Base-by-base conservation (phyloP, 2,797 vertebrate genomes). In the Fistularia tabacaria region DNA sequence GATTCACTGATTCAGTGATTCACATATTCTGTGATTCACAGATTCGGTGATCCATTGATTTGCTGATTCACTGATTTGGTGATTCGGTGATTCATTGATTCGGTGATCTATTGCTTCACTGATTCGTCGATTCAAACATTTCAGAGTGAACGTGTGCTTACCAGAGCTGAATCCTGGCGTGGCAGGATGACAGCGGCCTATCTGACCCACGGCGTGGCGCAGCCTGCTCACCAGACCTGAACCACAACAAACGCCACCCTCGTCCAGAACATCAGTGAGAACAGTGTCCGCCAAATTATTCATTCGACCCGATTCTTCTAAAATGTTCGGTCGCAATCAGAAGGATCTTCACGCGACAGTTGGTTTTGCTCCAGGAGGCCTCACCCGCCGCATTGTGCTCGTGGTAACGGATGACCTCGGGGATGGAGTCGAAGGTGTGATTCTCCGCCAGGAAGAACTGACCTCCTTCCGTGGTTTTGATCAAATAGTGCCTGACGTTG, bases 331-430 rank as follows among this genome's bases (percentile, higher is more conserved):
- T 47, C 12, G 45, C 7, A 8, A 46, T 25, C 14, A 8, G 46
- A 36, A 10, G 11, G 36, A 36, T 38, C 36, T 10, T 8, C 9
- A 49, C 49, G 14, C 14, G 6, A 38, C n/a, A 2, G 37, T 7
- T 10, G 7, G 9, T 7, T 13, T 40, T 13, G 10, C 10, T 12
- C 14, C 8, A 81, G 25, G 25, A 25, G 25, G 25, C 25, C 25
- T 25, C 81, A 96, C 93, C 94, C 62, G 92, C 94, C 4, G 93
- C 93, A 1, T 96, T 96, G 85, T 94, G 92, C 54, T 91, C 88
- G 52, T 95, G 94, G 76, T 96, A 96, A 38, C 82, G 62, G 0
- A 95, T 90, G 51, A 95, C 73, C 0, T 95, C 93, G 3, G 92
- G 90, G 36, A 95, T 76, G 6, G 92, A 89, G 50, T 11, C 76